These are phyloP conservation scores for Xiphorhynchus elegans DNA, from an alignment of 2,113 vertebrate species.

Conservation along the genomic window DNA sequence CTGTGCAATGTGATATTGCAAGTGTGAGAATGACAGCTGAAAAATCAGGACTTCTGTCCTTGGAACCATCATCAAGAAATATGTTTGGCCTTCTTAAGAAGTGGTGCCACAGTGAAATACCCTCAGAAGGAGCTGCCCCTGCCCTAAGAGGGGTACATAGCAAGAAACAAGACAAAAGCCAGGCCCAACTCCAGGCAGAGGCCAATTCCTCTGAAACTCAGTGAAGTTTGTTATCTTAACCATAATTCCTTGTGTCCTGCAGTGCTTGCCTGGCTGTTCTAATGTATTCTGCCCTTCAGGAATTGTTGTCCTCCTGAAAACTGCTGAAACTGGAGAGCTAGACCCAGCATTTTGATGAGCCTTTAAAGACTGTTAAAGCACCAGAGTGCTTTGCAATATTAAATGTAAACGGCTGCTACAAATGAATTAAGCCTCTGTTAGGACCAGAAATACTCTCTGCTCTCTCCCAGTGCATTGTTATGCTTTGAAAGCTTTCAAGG, in stretches of 20 bases:
- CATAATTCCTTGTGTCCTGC: neutral
- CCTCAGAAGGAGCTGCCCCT: neutral
- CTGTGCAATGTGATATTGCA: neutral
- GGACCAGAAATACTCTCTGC: neutral
- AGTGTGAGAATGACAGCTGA: neutral
- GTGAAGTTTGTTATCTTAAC: neutral
- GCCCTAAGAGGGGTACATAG: neutral
- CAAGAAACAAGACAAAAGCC: neutral
- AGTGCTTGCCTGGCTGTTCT: neutral
- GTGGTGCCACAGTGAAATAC: neutral
- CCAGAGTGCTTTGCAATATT: neutral
- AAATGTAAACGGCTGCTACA: neutral
- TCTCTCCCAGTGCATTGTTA: neutral
- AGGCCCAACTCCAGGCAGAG: neutral
- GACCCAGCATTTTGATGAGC: neutral
- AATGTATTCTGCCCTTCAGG: neutral
- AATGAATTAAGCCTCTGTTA: neutral
- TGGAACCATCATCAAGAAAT: neutral
- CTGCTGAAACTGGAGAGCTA: neutral
- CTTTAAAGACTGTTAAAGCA: neutral
- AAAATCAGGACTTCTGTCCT: neutral
- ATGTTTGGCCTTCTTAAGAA: neutral
- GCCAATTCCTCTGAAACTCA: neutral
- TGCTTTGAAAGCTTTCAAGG: constrained; percentile 8
- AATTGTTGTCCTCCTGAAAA: neutral